Base-by-base conservation (phyloP, 2,797 vertebrate genomes). In the Aeoliscus strigatus region DNA sequence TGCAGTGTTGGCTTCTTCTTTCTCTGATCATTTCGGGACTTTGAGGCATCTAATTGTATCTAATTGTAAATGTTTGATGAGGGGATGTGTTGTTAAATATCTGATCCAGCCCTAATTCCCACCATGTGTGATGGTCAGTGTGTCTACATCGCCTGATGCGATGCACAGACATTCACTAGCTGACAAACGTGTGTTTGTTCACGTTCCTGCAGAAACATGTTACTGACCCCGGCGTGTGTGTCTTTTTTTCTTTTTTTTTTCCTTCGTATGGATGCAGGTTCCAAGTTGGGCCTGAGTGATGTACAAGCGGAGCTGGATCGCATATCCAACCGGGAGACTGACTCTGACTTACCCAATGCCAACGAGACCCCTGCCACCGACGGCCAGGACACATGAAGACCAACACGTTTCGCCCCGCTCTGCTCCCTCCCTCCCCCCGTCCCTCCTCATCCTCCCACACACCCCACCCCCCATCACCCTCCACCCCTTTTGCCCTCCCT, bases 221-320 rank as follows among this genome's bases (percentile, higher is more conserved):
- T 18, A 26, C 24, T 14, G 4, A 4, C 27, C 11, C 24, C 12
- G 2, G 24, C 21, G 8, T 8, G 11, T 23, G 21, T 23, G 21
- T 23, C 21, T 2, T 41, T 15, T 27, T 2, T 36, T 12, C 54
- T 9, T 61, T 4, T 30, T 0, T 56, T 3, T 54, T 4, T 38
- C 5, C 11, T 11, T 18, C 31, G 27, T 4, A 23, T 27, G 32
- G 8, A 31, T 46, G 11, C 78, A 98, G 96, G 94, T 80, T 96
- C 94, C 28, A 99, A 98, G 73, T 88, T 95, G 73, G 93, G 94
- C 66, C 87, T 98, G 79, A 94, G 93, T 17, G 96, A 99, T 16
- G 94, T 99, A 79, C 96, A 99, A 56, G 96, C 95, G 8, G 96
- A 99, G 81, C 75, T 98, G 72, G 95, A 98, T 84, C 93, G 96